Conservation (phyloP, 2,888 invertebrate species). For the Melieria crassipennis region DNA sequence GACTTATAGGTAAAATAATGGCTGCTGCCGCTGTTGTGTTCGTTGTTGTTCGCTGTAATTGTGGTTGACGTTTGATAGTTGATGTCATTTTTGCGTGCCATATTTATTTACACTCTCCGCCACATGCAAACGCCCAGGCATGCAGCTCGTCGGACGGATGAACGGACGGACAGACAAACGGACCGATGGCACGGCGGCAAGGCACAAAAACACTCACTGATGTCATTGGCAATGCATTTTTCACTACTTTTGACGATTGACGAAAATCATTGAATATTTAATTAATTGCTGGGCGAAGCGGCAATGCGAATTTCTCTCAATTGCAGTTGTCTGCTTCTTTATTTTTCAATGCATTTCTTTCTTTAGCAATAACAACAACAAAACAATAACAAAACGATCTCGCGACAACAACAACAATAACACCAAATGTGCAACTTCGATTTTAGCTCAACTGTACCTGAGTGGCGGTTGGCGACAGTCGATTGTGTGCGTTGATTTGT, state of each 20-base stretch:
- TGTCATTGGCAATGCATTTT: no score
- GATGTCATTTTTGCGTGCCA: slow-evolving; percentile 36
- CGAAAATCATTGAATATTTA: no score
- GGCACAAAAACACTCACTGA: no score
- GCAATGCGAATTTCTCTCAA: no score
- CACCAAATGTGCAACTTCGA: neutral
- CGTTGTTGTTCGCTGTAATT: neutral
- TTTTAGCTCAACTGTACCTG: slow-evolving; percentile 25
- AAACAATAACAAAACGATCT: no score
- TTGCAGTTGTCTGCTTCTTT: no score
- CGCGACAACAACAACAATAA: no score
- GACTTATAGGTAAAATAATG: neutral
- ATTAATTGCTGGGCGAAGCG: no score
- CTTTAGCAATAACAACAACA: no score
- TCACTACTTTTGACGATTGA: no score
- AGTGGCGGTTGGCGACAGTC: neutral
- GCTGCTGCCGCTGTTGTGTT: neutral
- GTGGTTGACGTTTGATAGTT: slow-evolving; percentile 21
- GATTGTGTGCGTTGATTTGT: neutral
- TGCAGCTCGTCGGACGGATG: neutral
- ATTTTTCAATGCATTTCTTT: no score
- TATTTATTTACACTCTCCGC: slow-evolving; percentile 10
- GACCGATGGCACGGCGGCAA: no score
- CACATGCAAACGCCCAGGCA: neutral
- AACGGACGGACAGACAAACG: neutral